Percentiles rank a stretch among this genome's conserved stretches.
phyloP scores from a whole-genome alignment of 2,888 invertebrate species.

The Lysandra bellargus region DNA sequence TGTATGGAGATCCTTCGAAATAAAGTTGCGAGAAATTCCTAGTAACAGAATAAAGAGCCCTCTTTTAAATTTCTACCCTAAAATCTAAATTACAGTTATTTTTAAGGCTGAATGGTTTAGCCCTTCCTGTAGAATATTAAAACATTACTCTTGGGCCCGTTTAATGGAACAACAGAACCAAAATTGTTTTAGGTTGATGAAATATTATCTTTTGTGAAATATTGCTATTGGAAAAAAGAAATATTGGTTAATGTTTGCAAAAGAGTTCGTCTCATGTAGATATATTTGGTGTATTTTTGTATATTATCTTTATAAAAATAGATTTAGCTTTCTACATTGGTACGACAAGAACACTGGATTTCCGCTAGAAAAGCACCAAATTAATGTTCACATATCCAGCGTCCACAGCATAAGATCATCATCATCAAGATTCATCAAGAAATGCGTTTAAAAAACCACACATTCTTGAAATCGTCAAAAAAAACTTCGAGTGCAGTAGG shows the following conservation, averaged over 20 bases:
- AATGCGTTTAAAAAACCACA: background rate
- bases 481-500: background rate
- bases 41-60: too few relatives aligned
- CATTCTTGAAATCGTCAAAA: background rate
- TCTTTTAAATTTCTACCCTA: too few relatives aligned
- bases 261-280: background rate
- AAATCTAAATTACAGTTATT: too few relatives aligned
- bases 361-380: too few relatives aligned
- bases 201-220: slow-evolving; percentile 10
- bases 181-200: slow-evolving; percentile 15
- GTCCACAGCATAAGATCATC: too few relatives aligned
- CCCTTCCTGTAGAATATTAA: background rate
- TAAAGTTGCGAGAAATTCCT: too few relatives aligned
- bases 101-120: background rate
- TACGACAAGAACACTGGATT: too few relatives aligned
- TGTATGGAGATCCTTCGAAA: too few relatives aligned
- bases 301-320: too few relatives aligned
- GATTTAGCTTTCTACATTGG: too few relatives aligned
- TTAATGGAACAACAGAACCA: slow-evolving; percentile 13
- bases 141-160: slow-evolving; percentile 8
- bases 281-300: background rate
- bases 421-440: background rate
- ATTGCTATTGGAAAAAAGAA: background rate
- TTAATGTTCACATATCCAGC: too few relatives aligned
- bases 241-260: background rate